Base-by-base conservation (phyloP, 1,140 invertebrate species). In the Pentalonia nigronervosa region DNA sequence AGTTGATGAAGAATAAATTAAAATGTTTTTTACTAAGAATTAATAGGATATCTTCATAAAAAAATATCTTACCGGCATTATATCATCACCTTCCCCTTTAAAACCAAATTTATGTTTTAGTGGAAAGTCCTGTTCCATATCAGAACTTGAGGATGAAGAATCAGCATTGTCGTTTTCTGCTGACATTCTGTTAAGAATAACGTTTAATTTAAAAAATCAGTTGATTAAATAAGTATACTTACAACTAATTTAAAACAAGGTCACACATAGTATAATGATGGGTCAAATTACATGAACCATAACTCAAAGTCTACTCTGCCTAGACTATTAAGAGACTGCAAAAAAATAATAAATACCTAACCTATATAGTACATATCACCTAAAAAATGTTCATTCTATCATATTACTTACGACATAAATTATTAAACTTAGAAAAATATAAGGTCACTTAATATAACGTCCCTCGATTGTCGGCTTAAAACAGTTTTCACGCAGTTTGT, bases 161-260 rank as follows among this genome's bases (percentile, higher is more conserved):
- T 86, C 91, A 50, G 41, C 20, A 17, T 34, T 50, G 17, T 92
- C 76, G 14, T 86, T 93, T 93, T 93, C 91, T 53, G 34, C 20
- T 45, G 91, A 93, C 91, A 93, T 93, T 83, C 76, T 92, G 90
- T 92, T 56, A 92, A 92, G 3, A 93, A 56, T 9, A 67, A 45
- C 41, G 17, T 60, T 47, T 17, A 53, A 41, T 60, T 41, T 17
- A 56, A 89, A 89, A 89, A 21, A 48, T 88, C 30, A 88, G 47
- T 88, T 20, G 17, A 88, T 50, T n/a, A 50, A 88, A 21, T 48
- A 3, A 21, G 17, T 21, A 34, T 48, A 36, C 2, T 53, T 23
- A 36, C 14, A 3, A 50, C 8, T 25, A 90, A 67, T 67, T 91
- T 91, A 91, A 53, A 91, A 47, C 90, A 91, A 76, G 53, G 48